Percentiles rank a stretch among this genome's conserved stretches.
phyloP scores from a whole-genome alignment of 2,888 invertebrate species.

The Pyrgus malvae region DNA sequence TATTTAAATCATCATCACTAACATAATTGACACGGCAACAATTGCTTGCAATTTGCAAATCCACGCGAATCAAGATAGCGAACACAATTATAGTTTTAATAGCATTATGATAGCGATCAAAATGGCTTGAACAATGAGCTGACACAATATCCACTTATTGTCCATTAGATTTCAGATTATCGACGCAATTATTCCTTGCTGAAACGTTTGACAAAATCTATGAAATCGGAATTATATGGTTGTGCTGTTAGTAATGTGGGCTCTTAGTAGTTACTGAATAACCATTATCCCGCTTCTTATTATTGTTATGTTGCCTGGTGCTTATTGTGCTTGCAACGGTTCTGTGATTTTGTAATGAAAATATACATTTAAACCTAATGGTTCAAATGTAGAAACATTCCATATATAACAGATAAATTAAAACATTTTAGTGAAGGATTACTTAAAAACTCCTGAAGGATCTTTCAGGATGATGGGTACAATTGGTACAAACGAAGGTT shows the following conservation, averaged over 20 bases:
- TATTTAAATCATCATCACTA: no score
- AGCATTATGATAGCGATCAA: conserved; percentile 10
- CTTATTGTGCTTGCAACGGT: not conserved
- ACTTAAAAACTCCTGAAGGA: no score
- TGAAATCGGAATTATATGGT: conserved; percentile 3
- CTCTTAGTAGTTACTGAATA: not conserved
- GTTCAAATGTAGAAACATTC: no score
- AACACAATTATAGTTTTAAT: conserved; percentile 3
- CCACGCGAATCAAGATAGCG: not conserved
- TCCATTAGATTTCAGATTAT: conserved; percentile 9
- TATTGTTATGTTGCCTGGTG: not conserved
- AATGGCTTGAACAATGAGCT: conserved; percentile 10
- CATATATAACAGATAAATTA: no score
- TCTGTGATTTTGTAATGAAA: no score
- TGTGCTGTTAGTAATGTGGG: not conserved
- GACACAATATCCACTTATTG: not conserved
- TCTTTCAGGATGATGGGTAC: no score
- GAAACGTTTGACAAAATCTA: not conserved
- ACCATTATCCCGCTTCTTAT: not conserved
- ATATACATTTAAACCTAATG: no score
- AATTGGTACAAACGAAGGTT: no score
- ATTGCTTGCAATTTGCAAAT: not conserved
- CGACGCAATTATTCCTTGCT: conserved; percentile 7
- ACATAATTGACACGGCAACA: not conserved
- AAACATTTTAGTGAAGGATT: not conserved